These are phyloP conservation scores for Griposia aprilina DNA, from an alignment of 2,888 invertebrate genomes.

Conservation along the genomic window DNA sequence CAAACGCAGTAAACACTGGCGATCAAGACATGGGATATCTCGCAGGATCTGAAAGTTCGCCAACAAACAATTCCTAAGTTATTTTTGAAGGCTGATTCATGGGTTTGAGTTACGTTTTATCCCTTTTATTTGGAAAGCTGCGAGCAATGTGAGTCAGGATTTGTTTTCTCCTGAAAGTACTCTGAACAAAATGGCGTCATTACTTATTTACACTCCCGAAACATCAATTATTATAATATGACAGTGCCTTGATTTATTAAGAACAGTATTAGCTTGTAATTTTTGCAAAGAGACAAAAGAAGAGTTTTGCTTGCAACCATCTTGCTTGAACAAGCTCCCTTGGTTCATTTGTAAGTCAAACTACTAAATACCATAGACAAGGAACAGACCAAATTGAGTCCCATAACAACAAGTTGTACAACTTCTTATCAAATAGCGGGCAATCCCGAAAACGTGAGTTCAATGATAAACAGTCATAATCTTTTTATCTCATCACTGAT, in stretches of 20 bases:
- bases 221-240: constrained; percentile 40
- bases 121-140: constrained; percentile 63
- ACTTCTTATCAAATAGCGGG: constrained; percentile 7
- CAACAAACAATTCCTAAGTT: constrained; percentile 57
- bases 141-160: constrained; percentile 56
- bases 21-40: constrained; percentile 40
- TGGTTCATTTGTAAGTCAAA: not conserved
- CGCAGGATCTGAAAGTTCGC: constrained; percentile 41
- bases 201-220: constrained; percentile 13
- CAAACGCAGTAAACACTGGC: constrained; percentile 1
- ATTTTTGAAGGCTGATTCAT: constrained; percentile 59
- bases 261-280: not conserved
- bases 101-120: constrained; percentile 60
- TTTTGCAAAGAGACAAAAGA: not conserved
- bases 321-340: not conserved
- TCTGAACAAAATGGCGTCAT: constrained; percentile 24
- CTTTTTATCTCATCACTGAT: constrained; percentile 11
- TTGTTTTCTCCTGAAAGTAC: constrained; percentile 54
- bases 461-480: constrained; percentile 10
- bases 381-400: not conserved
- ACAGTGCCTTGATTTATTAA: constrained; percentile 27
- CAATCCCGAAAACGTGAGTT: constrained; percentile 10
- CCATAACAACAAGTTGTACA: not conserved
- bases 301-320: not conserved
- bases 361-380: not conserved